These are phyloP conservation scores for Leptinotarsa haldemani DNA, from an alignment of 2,888 invertebrate genomes.

Conservation along the genomic window DNA sequence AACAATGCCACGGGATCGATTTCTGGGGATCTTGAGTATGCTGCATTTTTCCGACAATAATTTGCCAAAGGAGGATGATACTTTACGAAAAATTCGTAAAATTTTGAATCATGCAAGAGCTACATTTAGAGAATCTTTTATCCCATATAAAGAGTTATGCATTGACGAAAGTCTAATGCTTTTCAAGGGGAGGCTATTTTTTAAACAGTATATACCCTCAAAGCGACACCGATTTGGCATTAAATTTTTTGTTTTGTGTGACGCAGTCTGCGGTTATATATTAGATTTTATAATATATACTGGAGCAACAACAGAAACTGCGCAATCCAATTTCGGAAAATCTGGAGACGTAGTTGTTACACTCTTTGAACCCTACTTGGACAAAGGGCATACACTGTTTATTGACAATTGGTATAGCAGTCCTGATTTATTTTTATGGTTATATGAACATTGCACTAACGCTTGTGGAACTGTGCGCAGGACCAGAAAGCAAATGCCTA, in stretches of 20 bases:
- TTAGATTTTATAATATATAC: no score
- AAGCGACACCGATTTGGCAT: constrained; percentile 11
- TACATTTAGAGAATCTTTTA: constrained; percentile 21
- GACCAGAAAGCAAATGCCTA: constrained; percentile 23
- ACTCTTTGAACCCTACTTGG: no score
- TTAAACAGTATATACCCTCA: constrained; percentile 16
- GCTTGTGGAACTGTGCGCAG: constrained; percentile 5
- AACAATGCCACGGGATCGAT: constrained; percentile 30
- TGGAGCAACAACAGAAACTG: background rate
- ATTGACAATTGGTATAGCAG: no score
- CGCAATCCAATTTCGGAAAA: constrained; percentile 21
- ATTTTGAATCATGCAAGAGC: constrained; percentile 1
- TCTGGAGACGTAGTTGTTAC: constrained; percentile 25
- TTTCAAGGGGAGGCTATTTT: constrained; percentile 14
- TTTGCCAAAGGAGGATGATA: constrained; percentile 23
- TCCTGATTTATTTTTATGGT: constrained; percentile 19
- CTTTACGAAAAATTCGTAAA: background rate
- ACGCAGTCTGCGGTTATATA: no score
- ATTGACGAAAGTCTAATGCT: constrained; percentile 35
- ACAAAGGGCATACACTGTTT: no score
- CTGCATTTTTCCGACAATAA: constrained; percentile 33
- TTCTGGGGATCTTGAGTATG: constrained; percentile 28
- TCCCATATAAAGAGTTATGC: constrained; percentile 28
- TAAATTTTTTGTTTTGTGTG: background rate
- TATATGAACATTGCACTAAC: constrained; percentile 21